Base-by-base conservation (phyloP, 2,888 invertebrate species). In the Polietes domitor region DNA sequence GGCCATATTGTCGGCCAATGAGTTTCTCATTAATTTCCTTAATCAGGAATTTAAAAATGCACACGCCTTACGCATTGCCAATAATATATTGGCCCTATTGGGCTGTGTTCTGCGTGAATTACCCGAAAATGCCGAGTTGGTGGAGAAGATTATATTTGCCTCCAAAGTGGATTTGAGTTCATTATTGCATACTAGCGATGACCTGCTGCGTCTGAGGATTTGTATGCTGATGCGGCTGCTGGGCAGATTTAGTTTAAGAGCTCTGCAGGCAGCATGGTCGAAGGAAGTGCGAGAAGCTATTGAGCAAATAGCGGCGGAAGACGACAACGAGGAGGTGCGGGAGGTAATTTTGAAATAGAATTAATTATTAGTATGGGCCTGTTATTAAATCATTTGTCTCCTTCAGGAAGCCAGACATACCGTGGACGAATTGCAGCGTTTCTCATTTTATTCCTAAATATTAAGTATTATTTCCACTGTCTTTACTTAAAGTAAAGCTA, bases 41-140 rank as follows among this genome's bases (percentile, higher is more conserved):
- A 90, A 89, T 1, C 89, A 91, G 50, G 92, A 92, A 78, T 89
- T 90, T 41, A 88, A 88, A 78, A 89, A 91, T 79, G 43, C 85
- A 3, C 86, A 87, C 32, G 89, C 90, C 4, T 87, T 90, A 19
- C 89, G 96, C 17, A 93, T 96, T 43, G 95, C 95, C 0, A 93
- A 94, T 24, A 96, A 96, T 89, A 93, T 96, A 10, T 90, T 97
- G 28, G 96, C 96, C 0, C 93, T 97, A 37, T 93, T 97, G 9
- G 96, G 95, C 73, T 95, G 96, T 12, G 94, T 97, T 3, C 91
- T 97, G 17, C 94, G 96, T 86, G 95, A 95, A 81, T 92, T 95
- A 19, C 96, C 97, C 0, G 96, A 96, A 88, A 96, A 96, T 89
- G 95, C 95, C 0, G 95, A 95, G 80, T 93, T 97, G 0, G 95